phyloP scores from a whole-genome alignment of 2,888 invertebrate genomes.

The Cephus runcator region DNA sequence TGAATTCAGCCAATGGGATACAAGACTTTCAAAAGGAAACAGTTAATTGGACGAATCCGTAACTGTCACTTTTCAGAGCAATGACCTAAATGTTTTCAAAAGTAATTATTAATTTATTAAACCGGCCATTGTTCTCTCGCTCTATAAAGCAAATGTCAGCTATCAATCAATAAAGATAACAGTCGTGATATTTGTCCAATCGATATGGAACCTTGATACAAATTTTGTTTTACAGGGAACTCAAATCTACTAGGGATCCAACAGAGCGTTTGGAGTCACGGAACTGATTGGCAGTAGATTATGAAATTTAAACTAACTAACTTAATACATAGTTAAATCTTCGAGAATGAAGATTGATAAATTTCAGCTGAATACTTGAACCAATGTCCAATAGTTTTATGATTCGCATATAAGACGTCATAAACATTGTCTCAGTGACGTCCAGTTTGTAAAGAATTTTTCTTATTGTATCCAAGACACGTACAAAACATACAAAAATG shows the following conservation, averaged over 20 bases:
- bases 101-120: background rate
- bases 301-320: background rate
- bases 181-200: background rate
- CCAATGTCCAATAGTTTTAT: no score
- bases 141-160: background rate
- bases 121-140: background rate
- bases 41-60: background rate
- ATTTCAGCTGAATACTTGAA: background rate
- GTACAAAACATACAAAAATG: conserved; percentile 21
- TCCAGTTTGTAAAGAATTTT: background rate
- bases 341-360: background rate
- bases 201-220: background rate
- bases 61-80: background rate
- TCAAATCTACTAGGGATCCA: no score
- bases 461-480: conserved; percentile 4
- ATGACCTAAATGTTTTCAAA: background rate
- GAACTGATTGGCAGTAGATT: background rate
- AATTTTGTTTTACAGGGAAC: background rate
- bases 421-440: background rate
- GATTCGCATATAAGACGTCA: no score
- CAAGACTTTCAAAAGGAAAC: background rate
- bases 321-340: background rate
- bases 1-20: background rate
- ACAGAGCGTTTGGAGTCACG: background rate
- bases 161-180: background rate